Base-by-base conservation (phyloP, 37 sponge, comb jelly and placozoan genomes). In the Chondrilla cf. caribensis region DNA sequence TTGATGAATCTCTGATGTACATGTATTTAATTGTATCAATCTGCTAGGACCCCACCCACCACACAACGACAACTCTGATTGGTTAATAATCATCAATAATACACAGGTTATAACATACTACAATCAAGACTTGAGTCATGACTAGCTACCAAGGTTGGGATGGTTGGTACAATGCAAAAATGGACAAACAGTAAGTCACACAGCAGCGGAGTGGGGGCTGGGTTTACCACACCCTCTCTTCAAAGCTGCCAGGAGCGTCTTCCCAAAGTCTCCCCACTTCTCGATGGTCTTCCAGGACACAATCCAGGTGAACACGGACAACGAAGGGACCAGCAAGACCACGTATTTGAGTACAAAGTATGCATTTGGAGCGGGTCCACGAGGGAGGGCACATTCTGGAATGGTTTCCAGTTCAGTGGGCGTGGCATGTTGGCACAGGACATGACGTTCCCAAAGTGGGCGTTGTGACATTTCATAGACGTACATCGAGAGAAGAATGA, bases 401-500 rank as follows among this genome's bases (percentile, higher is more conserved):
- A 37, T 18, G 40, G 6, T 22, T 35, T 5, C 37, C 29, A 29
- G 72, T 38, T 70, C 72, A 38, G 37, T 37, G 39, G 40, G 72
- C 31, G 72, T 70, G 40, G 72, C 72, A 4, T 37, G 37, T 7
- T 29, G 64, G 19, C 72, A 70, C 3, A 70, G 37, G 40, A 38
- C 40, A 31, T 70, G 21, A 6, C 40, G 35, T 47, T 92, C 83
- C 95, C 95, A 95, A 9, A 18, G 24, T 3, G 82, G 41, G 18
- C 75, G 60, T 58, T 85, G 42, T 8, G 79, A 80, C 29, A 90
- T 65, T 54, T 91, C 85, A 44, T 91, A 86, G 39, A 84, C 21
- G 32, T 70, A 62, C 39, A 90, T 65, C 31, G 84, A 29, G 38
- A 96, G 42, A 6, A 90, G 75, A 28, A 93, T 79, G 22, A 70